Percentiles rank a stretch among this genome's conserved stretches.
These are phyloP conservation scores for Zaprionus tsacasi DNA, from an alignment of 1,140 invertebrate species.

Conservation along the genomic window DNA sequence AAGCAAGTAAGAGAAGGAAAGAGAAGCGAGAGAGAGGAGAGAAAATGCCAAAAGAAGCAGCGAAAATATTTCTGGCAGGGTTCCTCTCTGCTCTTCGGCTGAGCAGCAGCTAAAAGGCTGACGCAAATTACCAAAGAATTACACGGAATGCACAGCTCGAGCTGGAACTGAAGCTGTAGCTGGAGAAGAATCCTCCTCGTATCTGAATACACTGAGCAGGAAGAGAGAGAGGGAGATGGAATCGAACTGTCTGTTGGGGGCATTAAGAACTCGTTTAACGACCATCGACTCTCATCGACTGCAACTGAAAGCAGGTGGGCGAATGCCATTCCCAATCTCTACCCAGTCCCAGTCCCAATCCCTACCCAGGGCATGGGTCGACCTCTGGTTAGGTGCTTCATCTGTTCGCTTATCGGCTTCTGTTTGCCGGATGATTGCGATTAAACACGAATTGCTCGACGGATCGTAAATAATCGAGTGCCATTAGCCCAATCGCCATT, in stretches of 20 bases:
- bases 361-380: not conserved
- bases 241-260: constrained; percentile 41
- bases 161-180: not conserved
- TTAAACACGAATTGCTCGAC: constrained; percentile 63
- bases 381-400: constrained; percentile 38
- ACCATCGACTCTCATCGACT: constrained; percentile 17
- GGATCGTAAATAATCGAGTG: constrained; percentile 65
- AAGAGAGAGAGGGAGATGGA: not conserved
- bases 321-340: not conserved
- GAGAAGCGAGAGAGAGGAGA: not conserved
- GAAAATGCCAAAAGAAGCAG: constrained; percentile 1
- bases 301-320: constrained; percentile 24
- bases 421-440: constrained; percentile 58
- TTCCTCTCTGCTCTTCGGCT: constrained; percentile 1
- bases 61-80: constrained; percentile 33
- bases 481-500: constrained; percentile 54
- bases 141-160: constrained; percentile 44
- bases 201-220: constrained; percentile 26
- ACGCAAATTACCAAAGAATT: constrained; percentile 65
- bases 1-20: not conserved
- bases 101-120: constrained; percentile 39
- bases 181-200: not conserved
- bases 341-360: not conserved
- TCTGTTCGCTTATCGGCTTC: constrained; percentile 53
- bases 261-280: constrained; percentile 66